Evolutionary conservation across 2,797 vertebrate species (phyloP).

Genomic region (Betta splendens): DNA sequence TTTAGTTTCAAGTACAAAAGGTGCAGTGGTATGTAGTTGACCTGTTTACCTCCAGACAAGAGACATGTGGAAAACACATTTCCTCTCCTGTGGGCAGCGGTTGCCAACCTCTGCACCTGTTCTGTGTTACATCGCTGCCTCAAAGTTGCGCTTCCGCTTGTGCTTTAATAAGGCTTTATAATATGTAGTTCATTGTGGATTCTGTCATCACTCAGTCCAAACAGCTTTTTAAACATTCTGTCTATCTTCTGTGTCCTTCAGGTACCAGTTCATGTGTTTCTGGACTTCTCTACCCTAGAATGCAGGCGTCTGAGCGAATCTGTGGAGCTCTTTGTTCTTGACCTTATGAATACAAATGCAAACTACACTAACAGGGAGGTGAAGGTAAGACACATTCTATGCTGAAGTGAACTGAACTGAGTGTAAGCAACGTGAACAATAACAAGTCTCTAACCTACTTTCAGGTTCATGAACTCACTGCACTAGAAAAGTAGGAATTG

Average conservation of each 20-base stretch:
- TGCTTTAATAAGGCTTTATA: too few relatives aligned
- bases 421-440: too few relatives aligned
- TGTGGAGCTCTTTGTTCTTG: slow-evolving; percentile 89
- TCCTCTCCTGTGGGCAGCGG: neutral
- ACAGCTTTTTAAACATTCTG: neutral
- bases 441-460: neutral
- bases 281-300: slow-evolving; percentile 91
- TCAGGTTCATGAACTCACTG: neutral
- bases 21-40: neutral
- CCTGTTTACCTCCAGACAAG: too few relatives aligned
- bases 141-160: neutral
- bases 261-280: slow-evolving; percentile 95
- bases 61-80: neutral
- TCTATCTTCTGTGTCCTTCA: slow-evolving; percentile 51
- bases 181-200: neutral
- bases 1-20: neutral
- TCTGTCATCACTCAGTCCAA: neutral
- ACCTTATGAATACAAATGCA: slow-evolving; percentile 89
- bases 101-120: neutral
- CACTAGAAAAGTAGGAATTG: neutral
- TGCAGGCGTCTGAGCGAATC: slow-evolving; percentile 88
- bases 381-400: slow-evolving; percentile 83
- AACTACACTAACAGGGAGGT: slow-evolving; percentile 88
- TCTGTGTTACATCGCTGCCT: neutral
- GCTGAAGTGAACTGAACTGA: too few relatives aligned